Percentiles rank a stretch among this genome's conserved stretches.
These are phyloP conservation scores for Pteronotus mesoamericanus DNA, from an alignment of 2,797 vertebrate genomes.

Conservation along the genomic window DNA sequence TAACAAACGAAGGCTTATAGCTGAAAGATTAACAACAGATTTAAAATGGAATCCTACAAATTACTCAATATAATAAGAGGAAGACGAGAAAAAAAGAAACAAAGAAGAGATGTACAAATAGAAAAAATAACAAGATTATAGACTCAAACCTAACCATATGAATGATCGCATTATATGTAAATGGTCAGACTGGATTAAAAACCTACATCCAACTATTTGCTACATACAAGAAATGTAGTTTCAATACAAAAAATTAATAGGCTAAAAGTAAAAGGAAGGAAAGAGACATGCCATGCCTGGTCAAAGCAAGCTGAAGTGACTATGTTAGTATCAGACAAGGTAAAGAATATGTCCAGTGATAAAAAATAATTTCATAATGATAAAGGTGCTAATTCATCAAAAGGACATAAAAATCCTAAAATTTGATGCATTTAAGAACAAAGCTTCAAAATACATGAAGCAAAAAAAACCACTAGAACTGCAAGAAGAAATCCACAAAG, in stretches of 20 bases:
- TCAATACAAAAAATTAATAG: background rate
- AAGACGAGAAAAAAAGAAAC: background rate
- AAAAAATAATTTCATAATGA: background rate
- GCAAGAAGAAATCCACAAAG: background rate
- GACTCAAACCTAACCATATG: background rate
- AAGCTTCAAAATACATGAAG: background rate
- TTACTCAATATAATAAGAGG: background rate
- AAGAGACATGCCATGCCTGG: background rate
- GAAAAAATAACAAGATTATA: background rate
- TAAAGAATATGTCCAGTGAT: background rate
- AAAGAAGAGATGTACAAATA: background rate
- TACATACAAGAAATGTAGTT: background rate
- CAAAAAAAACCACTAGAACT: background rate
- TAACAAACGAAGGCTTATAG: background rate
- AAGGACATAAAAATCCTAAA: background rate
- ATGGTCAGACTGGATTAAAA: background rate
- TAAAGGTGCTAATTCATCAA: background rate
- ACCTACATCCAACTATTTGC: background rate
- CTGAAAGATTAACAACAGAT: background rate
- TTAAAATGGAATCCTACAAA: background rate
- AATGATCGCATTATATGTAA: background rate
- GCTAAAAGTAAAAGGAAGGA: background rate
- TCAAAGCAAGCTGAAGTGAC: background rate
- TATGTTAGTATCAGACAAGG: background rate
- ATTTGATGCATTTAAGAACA: background rate